Evolutionary conservation across 2,888 invertebrate species (phyloP), one percentile per base, ranked within the genome.

Genomic region (Pachliopta kotzebuea): DNA sequence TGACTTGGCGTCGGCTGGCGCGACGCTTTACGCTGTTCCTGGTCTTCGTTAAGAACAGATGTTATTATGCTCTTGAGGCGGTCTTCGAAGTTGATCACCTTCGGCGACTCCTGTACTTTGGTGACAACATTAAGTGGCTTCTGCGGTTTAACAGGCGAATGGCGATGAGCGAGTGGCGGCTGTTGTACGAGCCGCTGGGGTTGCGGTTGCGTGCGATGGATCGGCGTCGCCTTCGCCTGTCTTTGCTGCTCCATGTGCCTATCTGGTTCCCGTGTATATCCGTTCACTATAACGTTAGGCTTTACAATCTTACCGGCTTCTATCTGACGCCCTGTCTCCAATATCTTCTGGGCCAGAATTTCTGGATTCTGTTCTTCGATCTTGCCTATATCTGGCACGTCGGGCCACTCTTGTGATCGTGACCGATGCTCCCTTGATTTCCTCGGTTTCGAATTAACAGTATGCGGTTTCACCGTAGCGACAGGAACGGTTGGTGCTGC

Each of bases 331-430:
- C 97, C 97, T 0, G 96, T 97, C 84, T 97, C 97, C 49, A 97
- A 88, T 71, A 98, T 97, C 83, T 98, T 98, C 83, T 96, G 96
- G 0, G 97, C 97, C 62, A 97, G 88, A 60, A 97, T 94, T 84
- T 97, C 97, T 0, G 97, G 97, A 86, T 98, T 97, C 80, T 97
- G 97, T 80, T 98, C 98, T 78, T 97, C 96, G 67, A 97, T 97
- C 85, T 97, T 97, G 1, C 96, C 96, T 60, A 97, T 94, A 74
- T 97, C 97, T 1, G 97, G 97, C 37, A 97, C 96, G 74, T 97
- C 97, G 0, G 97, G 97, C 97, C 97, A 97, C 78, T 97, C 97
- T 77, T 97, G 97, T 0, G 97, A 96, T 3, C 97, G 93, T 8
- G 96, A 94, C 21, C 97, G 93, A 73, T 95, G 94, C 72, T 96